Percentiles rank a stretch among this genome's conserved stretches.
These are phyloP conservation scores for Orchesella flavescens DNA, from an alignment of 2,888 invertebrate genomes.

Conservation along the genomic window DNA sequence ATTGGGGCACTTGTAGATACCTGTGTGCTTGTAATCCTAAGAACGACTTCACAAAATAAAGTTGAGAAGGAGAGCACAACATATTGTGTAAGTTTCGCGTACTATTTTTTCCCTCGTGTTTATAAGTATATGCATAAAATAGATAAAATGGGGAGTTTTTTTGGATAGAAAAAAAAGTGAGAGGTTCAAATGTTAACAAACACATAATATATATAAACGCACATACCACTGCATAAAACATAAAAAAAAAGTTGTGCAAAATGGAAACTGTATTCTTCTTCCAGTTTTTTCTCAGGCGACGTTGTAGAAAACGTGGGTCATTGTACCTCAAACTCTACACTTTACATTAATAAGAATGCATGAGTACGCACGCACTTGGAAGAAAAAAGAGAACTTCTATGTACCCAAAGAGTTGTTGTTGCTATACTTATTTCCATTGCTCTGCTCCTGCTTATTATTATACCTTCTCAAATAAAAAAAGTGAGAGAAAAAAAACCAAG, in stretches of 20 bases:
- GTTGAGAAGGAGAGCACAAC: not conserved
- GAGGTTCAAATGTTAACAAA: constrained; percentile 12
- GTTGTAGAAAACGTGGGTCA: constrained; percentile 37
- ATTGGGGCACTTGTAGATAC: not conserved
- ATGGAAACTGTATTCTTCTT: constrained; percentile 32
- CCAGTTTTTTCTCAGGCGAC: constrained; percentile 33
- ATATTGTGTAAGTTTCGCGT: constrained; percentile 1
- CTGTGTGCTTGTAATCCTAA: not conserved
- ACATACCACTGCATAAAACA: not conserved
- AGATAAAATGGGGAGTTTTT: not conserved
- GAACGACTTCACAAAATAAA: not conserved
- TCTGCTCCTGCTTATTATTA: not conserved
- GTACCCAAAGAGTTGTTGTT: not conserved
- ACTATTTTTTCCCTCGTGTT: not conserved
- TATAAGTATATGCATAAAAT: not conserved
- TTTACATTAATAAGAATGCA: constrained; percentile 1
- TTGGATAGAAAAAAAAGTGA: not conserved
- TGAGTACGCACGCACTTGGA: constrained; percentile 25
- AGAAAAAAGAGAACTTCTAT: constrained; percentile 2
- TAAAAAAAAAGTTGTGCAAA: constrained; percentile 1
- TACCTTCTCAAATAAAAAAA: not conserved
- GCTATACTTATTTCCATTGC: constrained; percentile 1
- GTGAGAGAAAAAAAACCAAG: constrained; percentile 6
- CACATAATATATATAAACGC: not conserved
- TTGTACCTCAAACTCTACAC: constrained; percentile 40